Evolutionary conservation across 2,797 vertebrate genomes (phyloP).

Genomic region (Liasis olivaceus): DNA sequence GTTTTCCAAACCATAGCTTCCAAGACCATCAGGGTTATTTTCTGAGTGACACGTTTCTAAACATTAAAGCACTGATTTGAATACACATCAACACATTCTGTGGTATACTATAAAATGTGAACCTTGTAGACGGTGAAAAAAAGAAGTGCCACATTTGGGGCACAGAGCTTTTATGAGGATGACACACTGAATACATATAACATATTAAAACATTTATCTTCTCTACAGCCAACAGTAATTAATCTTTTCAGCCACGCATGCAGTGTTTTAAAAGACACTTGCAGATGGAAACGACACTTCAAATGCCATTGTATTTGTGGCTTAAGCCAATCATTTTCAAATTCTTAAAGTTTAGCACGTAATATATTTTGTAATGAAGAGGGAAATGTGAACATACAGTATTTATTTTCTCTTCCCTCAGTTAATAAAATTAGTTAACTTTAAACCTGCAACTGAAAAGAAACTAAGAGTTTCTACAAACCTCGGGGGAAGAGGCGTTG

Average conservation of each 20-base stretch:
- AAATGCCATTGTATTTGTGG: conserved; percentile 47
- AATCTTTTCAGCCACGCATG: conserved; percentile 73
- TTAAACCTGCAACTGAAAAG: conserved; percentile 64
- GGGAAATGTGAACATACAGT: conserved; percentile 74
- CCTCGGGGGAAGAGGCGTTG: no score
- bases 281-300: conserved; percentile 47
- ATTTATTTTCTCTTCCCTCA: conserved; percentile 62
- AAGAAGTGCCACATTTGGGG: conserved; percentile 78
- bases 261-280: conserved; percentile 70
- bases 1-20: conserved; percentile 70
- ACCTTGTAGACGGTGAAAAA: conserved; percentile 80
- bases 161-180: conserved; percentile 72
- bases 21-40: conserved; percentile 79
- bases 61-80: conserved; percentile 82
- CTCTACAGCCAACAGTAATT: conserved; percentile 77
- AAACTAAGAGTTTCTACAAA: conserved; percentile 61
- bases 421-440: conserved; percentile 81
- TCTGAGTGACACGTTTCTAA: conserved; percentile 82
- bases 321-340: conserved; percentile 28
- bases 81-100: conserved; percentile 82
- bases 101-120: conserved; percentile 76
- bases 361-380: conserved; percentile 71
- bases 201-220: conserved; percentile 77
- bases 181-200: conserved; percentile 75
- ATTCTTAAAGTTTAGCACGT: conserved; percentile 55